phyloP scores from a whole-genome alignment of 2,797 vertebrate species.

The Catamblyrhynchus diadema region DNA sequence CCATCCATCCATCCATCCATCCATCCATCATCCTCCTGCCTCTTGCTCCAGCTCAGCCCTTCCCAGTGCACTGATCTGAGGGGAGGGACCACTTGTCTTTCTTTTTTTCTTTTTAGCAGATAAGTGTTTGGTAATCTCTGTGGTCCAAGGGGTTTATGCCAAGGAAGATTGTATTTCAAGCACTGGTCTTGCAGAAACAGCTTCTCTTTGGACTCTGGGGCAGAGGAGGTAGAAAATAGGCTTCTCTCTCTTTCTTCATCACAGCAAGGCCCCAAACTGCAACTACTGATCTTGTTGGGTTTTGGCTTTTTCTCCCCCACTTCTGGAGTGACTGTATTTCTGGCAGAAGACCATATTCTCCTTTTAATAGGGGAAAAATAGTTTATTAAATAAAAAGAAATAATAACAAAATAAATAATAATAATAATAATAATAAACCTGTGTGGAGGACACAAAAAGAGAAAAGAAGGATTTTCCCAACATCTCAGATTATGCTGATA shows the following conservation, averaged over 20 bases:
- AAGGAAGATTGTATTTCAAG: not conserved
- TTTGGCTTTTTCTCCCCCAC: not conserved
- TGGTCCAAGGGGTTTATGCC: not conserved
- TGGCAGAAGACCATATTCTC: not conserved
- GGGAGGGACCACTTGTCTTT: not conserved
- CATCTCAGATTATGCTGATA: not conserved
- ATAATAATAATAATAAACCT: not conserved
- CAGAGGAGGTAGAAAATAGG: not conserved
- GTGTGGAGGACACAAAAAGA: not conserved
- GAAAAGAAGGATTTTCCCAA: not conserved
- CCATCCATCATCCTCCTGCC: no score
- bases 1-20: no score
- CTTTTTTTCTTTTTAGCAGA: not conserved
- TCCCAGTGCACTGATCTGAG: accelerated
- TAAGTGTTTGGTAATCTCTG: not conserved
- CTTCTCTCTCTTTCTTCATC: not conserved
- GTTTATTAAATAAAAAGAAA: not conserved
- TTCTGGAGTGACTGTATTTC: not conserved
- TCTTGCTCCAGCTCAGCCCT: not conserved
- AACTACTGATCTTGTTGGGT: not conserved
- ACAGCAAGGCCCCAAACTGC: not conserved
- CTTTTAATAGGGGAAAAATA: not conserved
- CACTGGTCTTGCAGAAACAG: not conserved
- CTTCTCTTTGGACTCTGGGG: not conserved
- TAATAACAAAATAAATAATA: not conserved